Evolutionary conservation across 2,797 vertebrate genomes (phyloP), one percentile per base, ranked within the genome.

Genomic region (Telmatherina bonti): DNA sequence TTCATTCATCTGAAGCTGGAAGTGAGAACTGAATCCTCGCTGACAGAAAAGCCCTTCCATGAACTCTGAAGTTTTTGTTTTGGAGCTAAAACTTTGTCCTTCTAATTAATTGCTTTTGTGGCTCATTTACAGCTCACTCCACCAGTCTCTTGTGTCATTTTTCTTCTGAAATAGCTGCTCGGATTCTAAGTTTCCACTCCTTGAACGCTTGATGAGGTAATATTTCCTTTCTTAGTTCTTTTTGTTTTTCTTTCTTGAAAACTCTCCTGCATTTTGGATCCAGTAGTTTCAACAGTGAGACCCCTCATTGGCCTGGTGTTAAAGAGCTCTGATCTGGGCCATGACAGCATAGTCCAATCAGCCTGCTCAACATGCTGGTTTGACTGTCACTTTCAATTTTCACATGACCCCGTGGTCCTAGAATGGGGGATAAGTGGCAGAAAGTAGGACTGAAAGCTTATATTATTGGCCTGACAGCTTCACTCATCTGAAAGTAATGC

Each of bases 401-500:
- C 95, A 94, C 94, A 96, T 96, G 97, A 98, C 96, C 96, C 94
- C 91, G 86, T 94, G 95, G 95, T 95, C 95, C 95, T 95, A 96
- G 96, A 95, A 94, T 93, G 95, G 95, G 96, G 96, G 94, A 92
- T 95, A 97, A 96, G 96, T 97, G 96, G 95, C 94, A 96, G 96
- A 97, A 96, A 94, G 94, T 89, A 88, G 95, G 90, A 96, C 95
- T 97, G 96, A 98, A 98, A 95, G 96, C 97, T 96, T 92, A 94
- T 94, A 95, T 97, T 97, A 98, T 98, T 95, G 95, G 91, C 95
- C 95, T 97, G 97, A 99, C 97, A 98, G 97, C 94, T 98, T 97
- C 97, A 96, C 96, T 97, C 97, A 97, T 97, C 96, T 96, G 95
- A 95, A 97, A 96, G 96, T 98, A 98, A 99, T 97, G 96, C 95